Evolutionary conservation across 2,888 invertebrate species (phyloP).

Genomic region (Candidula unifasciata): DNA sequence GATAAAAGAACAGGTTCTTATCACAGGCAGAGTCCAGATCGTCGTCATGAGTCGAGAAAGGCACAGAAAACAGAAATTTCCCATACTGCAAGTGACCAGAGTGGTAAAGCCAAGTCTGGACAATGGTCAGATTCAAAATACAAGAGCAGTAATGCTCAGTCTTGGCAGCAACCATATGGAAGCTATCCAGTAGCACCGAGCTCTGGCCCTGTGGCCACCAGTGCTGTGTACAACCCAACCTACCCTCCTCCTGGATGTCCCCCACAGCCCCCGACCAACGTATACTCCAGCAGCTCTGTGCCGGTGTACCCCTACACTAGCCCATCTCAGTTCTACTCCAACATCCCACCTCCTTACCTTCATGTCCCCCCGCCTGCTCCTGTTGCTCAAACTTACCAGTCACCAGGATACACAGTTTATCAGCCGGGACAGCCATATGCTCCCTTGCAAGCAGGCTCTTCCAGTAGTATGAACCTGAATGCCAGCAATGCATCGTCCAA

Average conservation of each 20-base stretch:
- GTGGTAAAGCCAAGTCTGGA: conserved; percentile 26
- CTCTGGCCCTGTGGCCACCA: conserved; percentile 1
- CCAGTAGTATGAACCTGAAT: background rate
- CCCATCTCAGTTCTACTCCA: conserved; percentile 38
- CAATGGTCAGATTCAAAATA: conserved; percentile 24
- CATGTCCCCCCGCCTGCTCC: background rate
- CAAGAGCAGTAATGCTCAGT: conserved; percentile 23
- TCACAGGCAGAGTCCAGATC: conserved; percentile 16
- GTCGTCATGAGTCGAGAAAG: conserved; percentile 29
- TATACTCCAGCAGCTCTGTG: conserved; percentile 1
- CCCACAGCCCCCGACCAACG: background rate
- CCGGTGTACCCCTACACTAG: conserved; percentile 30
- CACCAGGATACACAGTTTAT: background rate
- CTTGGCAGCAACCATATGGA: conserved; percentile 33
- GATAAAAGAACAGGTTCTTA: background rate
- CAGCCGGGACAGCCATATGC: background rate
- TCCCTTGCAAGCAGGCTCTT: background rate
- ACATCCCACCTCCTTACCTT: conserved; percentile 17
- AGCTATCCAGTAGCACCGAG: conserved; percentile 18
- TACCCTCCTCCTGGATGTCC: conserved; percentile 31
- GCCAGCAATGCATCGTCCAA: conserved; percentile 14
- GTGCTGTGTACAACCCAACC: conserved; percentile 7
- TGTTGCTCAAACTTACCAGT: conserved; percentile 2
- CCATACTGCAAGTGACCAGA: background rate
- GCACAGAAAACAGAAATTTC: background rate